phyloP scores from a whole-genome alignment of 2,888 invertebrate species.

The Synergus japonicus region DNA sequence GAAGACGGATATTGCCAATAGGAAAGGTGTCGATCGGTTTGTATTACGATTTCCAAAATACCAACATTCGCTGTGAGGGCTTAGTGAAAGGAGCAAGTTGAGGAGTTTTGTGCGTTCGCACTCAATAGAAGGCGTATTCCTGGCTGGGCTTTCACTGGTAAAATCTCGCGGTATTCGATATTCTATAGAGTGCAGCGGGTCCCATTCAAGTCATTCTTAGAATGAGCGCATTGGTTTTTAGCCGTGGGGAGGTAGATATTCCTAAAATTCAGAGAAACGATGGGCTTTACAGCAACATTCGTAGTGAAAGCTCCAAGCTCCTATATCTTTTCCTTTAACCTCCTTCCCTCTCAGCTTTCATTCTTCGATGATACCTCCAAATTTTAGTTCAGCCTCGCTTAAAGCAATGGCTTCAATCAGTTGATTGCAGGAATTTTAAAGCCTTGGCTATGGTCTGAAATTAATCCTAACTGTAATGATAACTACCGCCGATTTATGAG shows the following conservation, averaged over 20 bases:
- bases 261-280: conserved; percentile 66
- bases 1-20: not conserved
- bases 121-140: not conserved
- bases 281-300: conserved; percentile 63
- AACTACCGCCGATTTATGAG: not conserved
- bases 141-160: not conserved
- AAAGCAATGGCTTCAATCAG: not conserved
- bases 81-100: not conserved
- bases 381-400: not conserved
- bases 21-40: not conserved
- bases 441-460: not conserved
- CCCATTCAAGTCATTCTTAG: conserved; percentile 66
- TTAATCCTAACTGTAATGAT: not conserved
- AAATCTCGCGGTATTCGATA: conserved; percentile 63
- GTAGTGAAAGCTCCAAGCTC: not conserved
- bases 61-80: not conserved
- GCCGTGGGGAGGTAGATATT: conserved; percentile 62
- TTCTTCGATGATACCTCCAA: not conserved
- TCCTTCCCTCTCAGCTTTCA: not conserved
- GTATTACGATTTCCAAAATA: not conserved
- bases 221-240: conserved; percentile 64
- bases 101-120: not conserved
- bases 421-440: not conserved
- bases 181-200: conserved; percentile 59
- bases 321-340: not conserved